These are phyloP conservation scores for Panulirus ornatus DNA, from an alignment of 1,140 invertebrate species.

Conservation along the genomic window DNA sequence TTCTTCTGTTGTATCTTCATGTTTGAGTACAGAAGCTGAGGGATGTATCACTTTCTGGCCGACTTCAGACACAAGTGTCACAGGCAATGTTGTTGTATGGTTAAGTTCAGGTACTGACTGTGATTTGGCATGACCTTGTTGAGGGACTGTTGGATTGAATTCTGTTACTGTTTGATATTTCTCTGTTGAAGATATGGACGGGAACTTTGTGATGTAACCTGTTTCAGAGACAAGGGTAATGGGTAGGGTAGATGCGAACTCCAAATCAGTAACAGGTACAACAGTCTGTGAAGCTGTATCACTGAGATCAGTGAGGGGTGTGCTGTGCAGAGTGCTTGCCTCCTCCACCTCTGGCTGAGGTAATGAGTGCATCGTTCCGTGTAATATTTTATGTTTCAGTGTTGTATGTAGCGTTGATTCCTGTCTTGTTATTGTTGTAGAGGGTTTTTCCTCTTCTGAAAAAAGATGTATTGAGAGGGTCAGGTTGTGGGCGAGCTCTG, in stretches of 20 bases:
- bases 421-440: background rate
- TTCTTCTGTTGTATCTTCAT: conserved; percentile 30
- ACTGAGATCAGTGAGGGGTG: background rate
- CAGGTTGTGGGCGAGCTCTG: background rate
- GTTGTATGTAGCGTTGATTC: background rate
- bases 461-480: conserved; percentile 19
- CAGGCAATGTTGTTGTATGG: background rate
- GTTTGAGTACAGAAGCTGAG: background rate
- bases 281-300: background rate
- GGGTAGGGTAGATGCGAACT: conserved; percentile 5
- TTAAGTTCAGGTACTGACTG: conserved; percentile 10
- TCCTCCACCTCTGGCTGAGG: background rate
- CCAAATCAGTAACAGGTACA: conserved; percentile 23
- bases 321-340: background rate
- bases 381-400: background rate
- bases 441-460: conserved; percentile 31
- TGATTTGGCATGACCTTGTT: background rate
- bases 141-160: conserved; percentile 19
- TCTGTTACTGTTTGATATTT: background rate
- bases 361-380: background rate
- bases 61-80: conserved; percentile 30
- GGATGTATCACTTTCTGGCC: conserved; percentile 13
- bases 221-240: conserved; percentile 33
- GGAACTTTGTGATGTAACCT: conserved; percentile 19
- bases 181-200: conserved; percentile 3